Conservation (phyloP, 2,113 vertebrate species). For the Salvelinus fontinalis region DNA sequence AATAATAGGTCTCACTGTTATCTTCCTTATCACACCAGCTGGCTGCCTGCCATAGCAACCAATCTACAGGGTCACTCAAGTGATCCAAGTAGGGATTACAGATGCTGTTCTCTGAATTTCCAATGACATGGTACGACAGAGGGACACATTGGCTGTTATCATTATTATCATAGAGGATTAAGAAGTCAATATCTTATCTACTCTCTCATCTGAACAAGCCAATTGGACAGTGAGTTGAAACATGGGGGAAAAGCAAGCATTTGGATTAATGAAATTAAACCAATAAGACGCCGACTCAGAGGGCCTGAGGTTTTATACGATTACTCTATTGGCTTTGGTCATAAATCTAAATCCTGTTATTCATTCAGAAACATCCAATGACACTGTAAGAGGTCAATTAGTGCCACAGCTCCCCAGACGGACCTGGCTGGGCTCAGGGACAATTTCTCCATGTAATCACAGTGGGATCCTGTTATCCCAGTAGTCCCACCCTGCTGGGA, state of each 20-base stretch:
- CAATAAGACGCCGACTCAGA: background rate
- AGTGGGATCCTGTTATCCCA: conserved; percentile 12
- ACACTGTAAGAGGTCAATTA: conserved; percentile 33
- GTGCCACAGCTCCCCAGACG: conserved; percentile 22
- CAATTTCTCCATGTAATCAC: conserved; percentile 29
- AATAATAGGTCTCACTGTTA: background rate
- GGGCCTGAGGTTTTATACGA: background rate
- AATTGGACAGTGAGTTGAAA: background rate
- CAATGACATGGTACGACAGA: background rate
- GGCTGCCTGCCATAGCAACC: background rate
- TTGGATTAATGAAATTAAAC: conserved; percentile 1
- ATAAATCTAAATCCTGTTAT: conserved; percentile 35
- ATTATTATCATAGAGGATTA: background rate
- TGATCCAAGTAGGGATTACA: background rate
- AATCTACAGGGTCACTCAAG: background rate
- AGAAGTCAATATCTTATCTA: background rate
- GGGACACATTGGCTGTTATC: background rate
- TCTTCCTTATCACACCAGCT: background rate
- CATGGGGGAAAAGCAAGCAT: background rate
- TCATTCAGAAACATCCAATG: conserved; percentile 27
- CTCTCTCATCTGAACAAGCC: conserved; percentile 1
- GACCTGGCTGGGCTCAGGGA: background rate
- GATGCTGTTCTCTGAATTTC: background rate
- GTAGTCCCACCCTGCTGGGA: background rate
- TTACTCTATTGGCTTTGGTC: conserved; percentile 19